Evolutionary conservation across 2,113 vertebrate genomes (phyloP), one percentile per base, ranked within the genome.

Genomic region (Urocitellus parryii): DNA sequence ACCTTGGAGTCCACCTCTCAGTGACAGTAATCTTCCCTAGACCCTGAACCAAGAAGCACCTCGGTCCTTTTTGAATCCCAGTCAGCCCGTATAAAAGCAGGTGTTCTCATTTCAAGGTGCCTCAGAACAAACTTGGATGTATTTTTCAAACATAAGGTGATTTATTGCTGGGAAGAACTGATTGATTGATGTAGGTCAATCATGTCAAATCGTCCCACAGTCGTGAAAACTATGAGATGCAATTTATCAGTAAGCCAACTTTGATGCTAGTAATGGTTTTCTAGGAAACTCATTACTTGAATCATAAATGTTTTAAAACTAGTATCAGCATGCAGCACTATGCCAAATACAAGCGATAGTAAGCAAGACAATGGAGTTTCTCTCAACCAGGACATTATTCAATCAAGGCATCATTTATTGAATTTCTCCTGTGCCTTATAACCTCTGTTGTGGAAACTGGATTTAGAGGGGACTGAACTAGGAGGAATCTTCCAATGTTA

Each of bases 281-380:
- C 16, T 76, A 90, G 65, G 72, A 92, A 95, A 91, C 42, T 68
- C 29, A 34, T 78, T 68, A 53, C 73, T 67, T 88, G 48, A 89
- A 95, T 80, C 34, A 45, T 70, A 90, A 74, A 63, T 80, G 48
- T 12, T 24, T 80, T 84, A 42, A 93, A 92, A 42, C 29, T 63
- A 86, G n/a, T 11, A 9, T 61, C 17, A 81, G 5, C n/a, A 16
- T 78, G 56, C 72, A 78, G n/a, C 37, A 61, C 61, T 56, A 70
- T 12, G 42, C 51, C 83, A 94, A 78, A 65, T 48, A 10, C 13
- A 84, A 95, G 92, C 20, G 56, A 42, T 34, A 70, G 34, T 18
- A 74, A 85, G 37, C 48, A 81, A 85, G 58, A 65, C 12, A 10
- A 67, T 68, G 65, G 13, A 32, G 65, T 68, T 68, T 34, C 61